Base-by-base conservation (phyloP, 2,113 vertebrate genomes). In the Myotis yumanensis region DNA sequence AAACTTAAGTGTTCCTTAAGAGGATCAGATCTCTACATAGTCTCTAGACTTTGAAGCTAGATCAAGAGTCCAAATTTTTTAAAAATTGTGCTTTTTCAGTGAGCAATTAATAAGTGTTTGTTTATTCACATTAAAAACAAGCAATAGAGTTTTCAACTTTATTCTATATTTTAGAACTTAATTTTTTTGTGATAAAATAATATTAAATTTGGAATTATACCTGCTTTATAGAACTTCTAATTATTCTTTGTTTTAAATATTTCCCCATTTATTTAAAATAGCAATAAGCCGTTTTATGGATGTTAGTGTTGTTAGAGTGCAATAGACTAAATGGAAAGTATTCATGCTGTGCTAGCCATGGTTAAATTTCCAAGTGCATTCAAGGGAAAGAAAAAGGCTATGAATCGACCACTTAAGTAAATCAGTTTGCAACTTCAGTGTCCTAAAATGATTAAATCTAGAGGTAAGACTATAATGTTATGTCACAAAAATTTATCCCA, bases 391-490 rank as follows among this genome's bases (percentile, higher is more conserved):
- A 80, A 80, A 86, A 69, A 91, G 77, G 16, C 75, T 91, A 18
- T 88, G 83, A 93, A 93, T 83, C 96, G 93, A 88, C 93, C 76
- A 79, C 73, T 96, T 93, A 94, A 88, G 81, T 69, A 85, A 93
- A 96, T 93, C 80, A 90, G 37, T 93, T 95, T 96, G 79, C 23
- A 83, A 51, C 86, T 72, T 72, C 43, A 80, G 0, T 95, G 68
- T 92, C 68, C 82, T 92, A 52, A 95, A 95, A 95, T 96, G 79
- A 95, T 96, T 95, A 96, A 94, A 87, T 91, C 89, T 94, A 69
- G 86, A 89, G 28, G 22, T 92, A 81, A 79, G 68, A 92, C 89
- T 94, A 89, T 93, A 94, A 90, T 94, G 95, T 97, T 92, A 92
- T 90, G 54, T 94, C 81, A 84, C 72, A 90, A 92, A 95, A 81